Base-by-base conservation (phyloP, 2,888 invertebrate genomes). In the Philhelius pedissequus region DNA sequence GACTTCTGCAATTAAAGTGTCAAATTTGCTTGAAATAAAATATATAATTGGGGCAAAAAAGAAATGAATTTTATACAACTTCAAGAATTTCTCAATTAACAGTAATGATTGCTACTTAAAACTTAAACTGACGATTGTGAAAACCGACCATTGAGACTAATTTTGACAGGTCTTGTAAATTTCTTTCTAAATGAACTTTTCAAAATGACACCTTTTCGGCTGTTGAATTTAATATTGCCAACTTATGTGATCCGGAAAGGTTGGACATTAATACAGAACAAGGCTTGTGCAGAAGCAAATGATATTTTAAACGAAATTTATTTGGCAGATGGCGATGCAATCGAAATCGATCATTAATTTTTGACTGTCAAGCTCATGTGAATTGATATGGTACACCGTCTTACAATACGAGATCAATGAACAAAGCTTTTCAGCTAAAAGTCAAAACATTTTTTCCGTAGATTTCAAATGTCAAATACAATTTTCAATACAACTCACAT, bases 401-500 rank as follows among this genome's bases (percentile, higher is more conserved):
- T 35, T 13, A 4, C 13, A 3, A 8, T 8, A 11, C 11, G 0
- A 5, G 38, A n/a, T 22, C 13, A 45, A 43, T 27, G 27, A 18
- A 62, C 1, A 48, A 2, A 32, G 13, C 4, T 2, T 64, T n/a
- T 71, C 25, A 18, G 27, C 8, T 27, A 66, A 66, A 52, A 58
- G 64, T 30, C 69, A 54, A 77, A 78, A 69, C 27, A 50, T 73
- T 56, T 73, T 54, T 69, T n/a, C n/a, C n/a, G n/a, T n/a, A 9
- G 48, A 74, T 78, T 50, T 56, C 64, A 78, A 78, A 78, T 83
- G 78, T 83, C 74, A 83, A 56, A 78, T 77, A 73, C 48, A 64
- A 68, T 60, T 75, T 56, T 48, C 38, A 35, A 54, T 35, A 56
- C 30, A 56, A 60, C 35, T 60, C 48, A 54, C 62, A 76, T 79